phyloP scores from a whole-genome alignment of 2,888 invertebrate species.

The Prosapia bicincta region DNA sequence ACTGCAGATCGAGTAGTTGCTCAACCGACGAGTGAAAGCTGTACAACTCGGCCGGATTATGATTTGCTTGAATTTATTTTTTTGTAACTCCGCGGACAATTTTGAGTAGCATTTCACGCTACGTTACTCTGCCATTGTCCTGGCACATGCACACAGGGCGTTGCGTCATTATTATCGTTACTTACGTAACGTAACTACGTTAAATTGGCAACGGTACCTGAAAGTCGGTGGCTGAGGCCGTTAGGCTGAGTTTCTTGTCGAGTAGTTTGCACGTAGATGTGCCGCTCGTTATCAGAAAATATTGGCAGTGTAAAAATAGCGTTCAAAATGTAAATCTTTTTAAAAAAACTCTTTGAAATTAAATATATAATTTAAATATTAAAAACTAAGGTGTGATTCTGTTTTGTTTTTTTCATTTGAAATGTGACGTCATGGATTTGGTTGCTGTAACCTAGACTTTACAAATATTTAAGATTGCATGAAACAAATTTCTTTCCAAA shows the following conservation, averaged over 20 bases:
- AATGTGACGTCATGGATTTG: no score
- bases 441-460: no score
- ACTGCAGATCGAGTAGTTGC: no score
- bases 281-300: background rate
- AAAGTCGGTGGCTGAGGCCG: background rate
- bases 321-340: no score
- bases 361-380: no score
- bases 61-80: background rate
- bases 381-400: no score
- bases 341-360: no score
- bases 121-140: background rate
- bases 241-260: background rate
- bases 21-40: background rate
- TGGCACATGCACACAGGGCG: background rate
- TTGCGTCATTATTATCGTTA: background rate
- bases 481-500: no score
- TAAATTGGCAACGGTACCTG: background rate
- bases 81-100: background rate
- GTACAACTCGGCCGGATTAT: background rate
- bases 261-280: no score
- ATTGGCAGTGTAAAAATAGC: no score
- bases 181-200: background rate
- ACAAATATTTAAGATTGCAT: no score
- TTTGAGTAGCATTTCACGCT: background rate
- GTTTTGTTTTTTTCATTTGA: no score